Evolutionary conservation across 2,113 vertebrate species (phyloP).

Genomic region (Menura novaehollandiae): DNA sequence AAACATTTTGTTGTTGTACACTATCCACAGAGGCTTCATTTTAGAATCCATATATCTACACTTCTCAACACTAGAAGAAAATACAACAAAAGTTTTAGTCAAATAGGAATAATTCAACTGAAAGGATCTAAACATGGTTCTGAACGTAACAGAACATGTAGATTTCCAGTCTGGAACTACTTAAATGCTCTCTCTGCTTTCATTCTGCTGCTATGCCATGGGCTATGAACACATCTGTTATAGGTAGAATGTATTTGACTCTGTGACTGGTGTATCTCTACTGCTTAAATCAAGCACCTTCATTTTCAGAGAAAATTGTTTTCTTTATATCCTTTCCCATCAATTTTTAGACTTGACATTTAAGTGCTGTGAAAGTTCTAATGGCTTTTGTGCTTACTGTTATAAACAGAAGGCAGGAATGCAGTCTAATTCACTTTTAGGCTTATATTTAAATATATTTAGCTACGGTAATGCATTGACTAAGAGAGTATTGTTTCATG

Average conservation of each 20-base stretch:
- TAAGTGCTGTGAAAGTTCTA: neutral
- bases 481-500: neutral
- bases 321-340: neutral
- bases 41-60: slow-evolving; percentile 99
- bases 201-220: neutral
- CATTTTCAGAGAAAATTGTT: neutral
- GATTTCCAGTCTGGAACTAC: neutral
- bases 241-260: neutral
- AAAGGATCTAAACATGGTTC: neutral
- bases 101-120: neutral
- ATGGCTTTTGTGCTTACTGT: neutral
- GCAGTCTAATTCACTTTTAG: neutral
- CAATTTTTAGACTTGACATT: neutral
- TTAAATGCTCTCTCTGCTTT: neutral
- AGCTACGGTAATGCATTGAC: neutral
- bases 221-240: neutral
- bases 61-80: slow-evolving; percentile 84
- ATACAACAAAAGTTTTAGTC: neutral
- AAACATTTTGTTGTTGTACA: slow-evolving; percentile 93
- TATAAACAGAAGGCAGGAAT: neutral
- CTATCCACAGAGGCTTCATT: slow-evolving; percentile 98
- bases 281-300: neutral
- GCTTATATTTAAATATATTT: neutral
- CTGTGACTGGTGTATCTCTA: neutral
- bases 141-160: neutral